Percentiles rank a stretch among this genome's conserved stretches.
phyloP scores from a whole-genome alignment of 30 jellyfish, hydroid and myxozoan genomes.

The Aurelia coerulea region DNA sequence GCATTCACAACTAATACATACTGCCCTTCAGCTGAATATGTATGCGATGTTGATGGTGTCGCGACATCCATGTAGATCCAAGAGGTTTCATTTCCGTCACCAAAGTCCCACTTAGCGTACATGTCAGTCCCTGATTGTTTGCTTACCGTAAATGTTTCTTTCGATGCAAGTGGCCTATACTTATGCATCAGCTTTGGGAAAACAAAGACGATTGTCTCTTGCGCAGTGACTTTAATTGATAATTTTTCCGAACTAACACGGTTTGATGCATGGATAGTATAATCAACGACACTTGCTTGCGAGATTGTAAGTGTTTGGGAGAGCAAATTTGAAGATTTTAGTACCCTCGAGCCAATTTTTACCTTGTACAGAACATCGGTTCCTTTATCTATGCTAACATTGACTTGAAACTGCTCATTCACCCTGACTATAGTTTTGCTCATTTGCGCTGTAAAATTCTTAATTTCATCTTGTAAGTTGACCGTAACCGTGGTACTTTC shows the following conservation, averaged over 20 bases:
- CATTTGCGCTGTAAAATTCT: conserved; percentile 27
- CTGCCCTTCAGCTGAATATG: conserved; percentile 50
- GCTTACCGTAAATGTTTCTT: not conserved
- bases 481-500: conserved; percentile 1
- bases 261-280: conserved; percentile 26
- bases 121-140: conserved; percentile 40
- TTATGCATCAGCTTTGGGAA: not conserved
- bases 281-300: not conserved
- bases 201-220: conserved; percentile 13
- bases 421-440: conserved; percentile 23
- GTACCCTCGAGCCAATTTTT: not conserved
- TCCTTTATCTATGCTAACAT: conserved; percentile 27
- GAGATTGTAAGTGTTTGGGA: not conserved
- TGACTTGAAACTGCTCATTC: conserved; percentile 26
- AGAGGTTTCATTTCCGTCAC: conserved; percentile 35
- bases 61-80: conserved; percentile 24
- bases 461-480: conserved; percentile 47
- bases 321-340: not conserved
- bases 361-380: conserved; percentile 31
- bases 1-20: conserved; percentile 41
- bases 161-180: not conserved
- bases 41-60: conserved; percentile 6
- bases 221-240: not conserved
- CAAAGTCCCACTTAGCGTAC: conserved; percentile 57
- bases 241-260: not conserved